Conservation (phyloP, 2,113 vertebrate species). For the Riparia riparia region DNA sequence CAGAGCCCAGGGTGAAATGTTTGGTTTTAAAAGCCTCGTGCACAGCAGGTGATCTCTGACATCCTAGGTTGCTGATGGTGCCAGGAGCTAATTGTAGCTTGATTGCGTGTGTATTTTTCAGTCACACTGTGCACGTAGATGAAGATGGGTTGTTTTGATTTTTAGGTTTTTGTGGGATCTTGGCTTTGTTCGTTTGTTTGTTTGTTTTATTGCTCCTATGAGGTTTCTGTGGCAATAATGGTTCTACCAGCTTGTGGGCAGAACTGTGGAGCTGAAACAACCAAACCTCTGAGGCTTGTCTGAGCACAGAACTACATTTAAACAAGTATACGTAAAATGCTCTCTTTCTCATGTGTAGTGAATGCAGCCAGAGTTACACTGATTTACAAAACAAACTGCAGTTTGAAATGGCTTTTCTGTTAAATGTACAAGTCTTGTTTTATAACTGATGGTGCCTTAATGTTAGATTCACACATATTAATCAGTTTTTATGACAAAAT, state of each 20-base stretch:
- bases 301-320: neutral
- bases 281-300: neutral
- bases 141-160: neutral
- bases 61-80: neutral
- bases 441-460: neutral
- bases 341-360: neutral
- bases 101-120: neutral
- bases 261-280: neutral
- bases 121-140: neutral
- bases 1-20: neutral
- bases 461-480: neutral
- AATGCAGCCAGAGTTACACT: neutral
- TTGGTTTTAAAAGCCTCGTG: neutral
- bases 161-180: neutral
- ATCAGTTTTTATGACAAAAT: neutral
- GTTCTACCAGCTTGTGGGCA: neutral
- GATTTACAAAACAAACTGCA: neutral
- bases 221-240: slow-evolving; percentile 24
- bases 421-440: neutral
- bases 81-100: neutral
- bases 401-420: neutral
- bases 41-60: neutral
- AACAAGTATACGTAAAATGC: neutral
- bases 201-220: neutral
- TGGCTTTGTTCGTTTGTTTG: neutral